Evolutionary conservation across 2,888 invertebrate genomes (phyloP).

Genomic region (Myopa testacea): DNA sequence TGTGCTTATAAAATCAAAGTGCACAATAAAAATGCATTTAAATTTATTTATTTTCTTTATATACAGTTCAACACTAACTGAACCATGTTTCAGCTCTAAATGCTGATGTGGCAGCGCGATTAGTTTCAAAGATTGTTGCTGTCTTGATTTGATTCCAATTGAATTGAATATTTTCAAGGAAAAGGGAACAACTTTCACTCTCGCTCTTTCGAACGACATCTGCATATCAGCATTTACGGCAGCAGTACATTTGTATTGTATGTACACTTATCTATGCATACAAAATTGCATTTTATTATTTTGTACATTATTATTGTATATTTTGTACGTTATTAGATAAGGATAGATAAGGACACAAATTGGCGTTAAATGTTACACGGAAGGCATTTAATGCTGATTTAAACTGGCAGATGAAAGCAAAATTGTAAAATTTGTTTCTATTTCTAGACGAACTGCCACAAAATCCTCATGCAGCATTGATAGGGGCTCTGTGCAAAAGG

Average conservation of each 20-base stretch:
- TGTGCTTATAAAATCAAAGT: not conserved
- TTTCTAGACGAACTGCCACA: conserved; percentile 36
- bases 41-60: not conserved
- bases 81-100: not conserved
- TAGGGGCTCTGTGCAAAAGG: conserved; percentile 51
- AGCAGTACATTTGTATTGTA: not conserved
- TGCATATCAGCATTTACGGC: not conserved
- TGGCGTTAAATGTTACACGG: conserved; percentile 15
- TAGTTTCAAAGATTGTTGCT: not conserved
- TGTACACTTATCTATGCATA: not conserved
- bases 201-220: too few species aligned
- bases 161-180: not conserved
- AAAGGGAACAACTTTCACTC: not conserved
- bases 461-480: conserved; percentile 47
- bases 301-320: not conserved
- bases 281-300: not conserved
- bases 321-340: not conserved
- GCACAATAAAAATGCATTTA: conserved; percentile 2
- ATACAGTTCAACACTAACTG: not conserved
- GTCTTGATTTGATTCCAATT: not conserved
- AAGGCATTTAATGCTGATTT: conserved; percentile 13
- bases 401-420: not conserved
- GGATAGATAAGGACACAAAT: not conserved
- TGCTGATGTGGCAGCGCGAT: not conserved
- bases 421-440: not conserved